Base-by-base conservation (phyloP, 2,888 invertebrate genomes). In the Hololepta plana region DNA sequence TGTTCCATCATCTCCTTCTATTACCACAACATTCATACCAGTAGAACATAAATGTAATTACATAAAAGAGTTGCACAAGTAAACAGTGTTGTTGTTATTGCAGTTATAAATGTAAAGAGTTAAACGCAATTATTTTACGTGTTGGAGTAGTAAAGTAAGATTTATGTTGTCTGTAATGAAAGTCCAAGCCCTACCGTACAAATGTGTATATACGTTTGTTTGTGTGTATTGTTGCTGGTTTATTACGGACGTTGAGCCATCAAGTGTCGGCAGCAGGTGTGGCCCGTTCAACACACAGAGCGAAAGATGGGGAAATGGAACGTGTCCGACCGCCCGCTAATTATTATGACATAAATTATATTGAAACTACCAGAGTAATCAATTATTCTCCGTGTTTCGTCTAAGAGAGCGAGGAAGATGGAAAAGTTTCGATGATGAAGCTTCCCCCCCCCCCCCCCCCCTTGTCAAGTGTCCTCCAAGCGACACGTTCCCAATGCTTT, bases 311-410 rank as follows among this genome's bases (percentile, higher is more conserved):
- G n/a, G n/a, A n/a, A n/a, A n/a, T n/a, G n/a, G n/a, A n/a, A n/a
- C n/a, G 31, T 42, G 44, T 43, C 44, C 43, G 42, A 38, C 45
- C 44, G 43, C 42, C 43, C 43, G 39, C 46, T 48, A 45, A 49
- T 51, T 47, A 47, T 48, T 48, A 46, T 44, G 44, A 49, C 47
- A 46, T 48, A 46, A 51, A 51, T 51, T 49, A 45, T 43, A 48
- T 47, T 47, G 49, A 47, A 51, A 49, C 47, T 46, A n/a, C 40
- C 34, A 42, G 37, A 39, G 43, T 46, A 43, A 49, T 49, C 51
- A 47, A 49, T 51, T 51, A 49, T 42, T 29, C 15, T 20, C 11
- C 15, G 4, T 5, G 9, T 12, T n/a, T n/a, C n/a, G n/a, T n/a
- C n/a, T n/a, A n/a, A n/a, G n/a, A n/a, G n/a, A n/a, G n/a, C n/a